Evolutionary conservation across 1,140 invertebrate species (phyloP).

Genomic region (Solen grandis): DNA sequence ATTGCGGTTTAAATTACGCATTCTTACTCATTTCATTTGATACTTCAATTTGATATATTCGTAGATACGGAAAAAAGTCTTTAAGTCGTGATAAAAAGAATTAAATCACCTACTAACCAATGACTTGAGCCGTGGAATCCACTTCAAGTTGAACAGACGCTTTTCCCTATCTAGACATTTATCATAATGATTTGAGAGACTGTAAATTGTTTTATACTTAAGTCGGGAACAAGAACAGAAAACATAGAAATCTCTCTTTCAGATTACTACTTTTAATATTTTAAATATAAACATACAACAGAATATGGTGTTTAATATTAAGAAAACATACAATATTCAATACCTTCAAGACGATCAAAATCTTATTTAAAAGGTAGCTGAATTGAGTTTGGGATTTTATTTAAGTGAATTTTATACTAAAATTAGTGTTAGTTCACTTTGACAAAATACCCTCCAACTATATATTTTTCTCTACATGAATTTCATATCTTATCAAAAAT

Average conservation of each 20-base stretch:
- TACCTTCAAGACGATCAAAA: no score
- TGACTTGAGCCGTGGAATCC: constrained; percentile 31
- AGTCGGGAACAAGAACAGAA: neutral
- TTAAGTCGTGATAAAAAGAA: no score
- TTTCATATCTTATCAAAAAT: neutral
- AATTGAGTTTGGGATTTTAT: no score
- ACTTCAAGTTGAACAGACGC: constrained; percentile 27
- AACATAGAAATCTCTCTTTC: neutral
- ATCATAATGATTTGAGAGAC: neutral
- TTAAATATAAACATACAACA: neutral
- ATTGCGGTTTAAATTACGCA: no score
- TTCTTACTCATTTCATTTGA: no score
- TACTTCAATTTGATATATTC: neutral
- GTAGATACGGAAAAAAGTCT: neutral
- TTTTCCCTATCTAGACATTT: constrained; percentile 6
- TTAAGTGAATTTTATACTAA: neutral
- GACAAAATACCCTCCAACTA: neutral
- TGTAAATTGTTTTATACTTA: neutral
- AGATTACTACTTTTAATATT: constrained; percentile 1
- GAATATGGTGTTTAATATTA: neutral
- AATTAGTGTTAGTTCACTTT: neutral
- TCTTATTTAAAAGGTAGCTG: no score
- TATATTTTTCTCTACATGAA: neutral
- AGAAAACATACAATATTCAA: neutral
- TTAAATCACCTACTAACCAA: constrained; percentile 25